These are phyloP conservation scores for Platycnemis pennipes DNA, from an alignment of 2,888 invertebrate species.

Conservation along the genomic window DNA sequence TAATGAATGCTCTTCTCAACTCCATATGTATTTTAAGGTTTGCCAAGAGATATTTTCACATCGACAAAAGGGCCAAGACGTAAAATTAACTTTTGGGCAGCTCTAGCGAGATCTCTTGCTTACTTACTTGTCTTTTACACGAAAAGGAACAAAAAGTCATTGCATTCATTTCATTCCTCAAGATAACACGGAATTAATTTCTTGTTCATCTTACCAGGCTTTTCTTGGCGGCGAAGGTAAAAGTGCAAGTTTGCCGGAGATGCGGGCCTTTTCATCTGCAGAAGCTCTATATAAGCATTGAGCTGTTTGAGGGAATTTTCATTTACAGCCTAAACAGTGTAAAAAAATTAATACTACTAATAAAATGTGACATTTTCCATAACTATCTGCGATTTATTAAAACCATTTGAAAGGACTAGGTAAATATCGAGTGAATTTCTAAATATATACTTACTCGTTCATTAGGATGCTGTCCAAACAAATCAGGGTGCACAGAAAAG, in stretches of 20 bases:
- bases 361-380: not conserved
- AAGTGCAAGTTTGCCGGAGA: slow-evolving; percentile 87
- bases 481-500: slow-evolving; percentile 96
- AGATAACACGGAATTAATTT: no score
- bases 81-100: no score
- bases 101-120: no score
- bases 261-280: slow-evolving; percentile 84
- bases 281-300: slow-evolving; percentile 90
- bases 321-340: slow-evolving; percentile 87
- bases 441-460: slow-evolving; percentile 85
- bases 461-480: slow-evolving; percentile 94
- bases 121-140: no score
- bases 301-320: slow-evolving; percentile 94
- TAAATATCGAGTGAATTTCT: not conserved
- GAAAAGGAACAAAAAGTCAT: no score
- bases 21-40: no score
- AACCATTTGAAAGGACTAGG: not conserved
- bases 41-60: no score
- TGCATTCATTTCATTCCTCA: no score
- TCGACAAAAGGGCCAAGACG: no score
- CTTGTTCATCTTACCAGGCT: not conserved
- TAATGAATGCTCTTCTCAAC: no score
- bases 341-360: slow-evolving; percentile 37
- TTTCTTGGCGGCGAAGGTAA: slow-evolving; percentile 86
- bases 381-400: not conserved